Conservation (phyloP, 2,888 invertebrate genomes). For the Ecdyonurus torrentis region DNA sequence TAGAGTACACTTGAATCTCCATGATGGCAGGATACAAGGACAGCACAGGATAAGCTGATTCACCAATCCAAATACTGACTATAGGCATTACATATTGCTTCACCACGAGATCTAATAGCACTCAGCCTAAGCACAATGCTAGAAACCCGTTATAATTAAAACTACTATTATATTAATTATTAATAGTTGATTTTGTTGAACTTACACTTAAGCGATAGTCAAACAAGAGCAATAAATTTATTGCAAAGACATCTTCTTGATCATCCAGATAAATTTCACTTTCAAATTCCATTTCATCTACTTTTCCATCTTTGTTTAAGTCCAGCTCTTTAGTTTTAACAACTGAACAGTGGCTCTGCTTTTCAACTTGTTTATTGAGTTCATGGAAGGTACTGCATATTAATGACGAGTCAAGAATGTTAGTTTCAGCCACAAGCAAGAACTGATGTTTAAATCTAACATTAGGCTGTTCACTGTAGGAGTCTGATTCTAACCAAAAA, state of each 20-base stretch:
- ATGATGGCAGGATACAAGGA: too few species aligned
- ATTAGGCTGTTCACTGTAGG: neutral
- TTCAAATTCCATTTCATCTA: neutral
- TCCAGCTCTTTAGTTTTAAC: neutral
- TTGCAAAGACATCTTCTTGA: neutral
- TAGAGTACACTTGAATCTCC: too few species aligned
- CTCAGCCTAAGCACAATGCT: too few species aligned
- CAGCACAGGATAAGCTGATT: too few species aligned
- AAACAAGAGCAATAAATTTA: neutral
- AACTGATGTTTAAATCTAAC: neutral
- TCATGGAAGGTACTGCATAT: neutral
- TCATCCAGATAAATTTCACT: neutral
- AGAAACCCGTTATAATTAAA: too few species aligned
- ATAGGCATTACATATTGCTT: too few species aligned
- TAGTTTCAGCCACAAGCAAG: neutral
- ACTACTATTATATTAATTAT: neutral
- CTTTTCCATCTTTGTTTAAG: neutral
- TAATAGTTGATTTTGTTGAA: neutral
- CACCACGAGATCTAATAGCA: too few species aligned
- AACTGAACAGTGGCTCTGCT: neutral
- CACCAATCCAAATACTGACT: too few species aligned
- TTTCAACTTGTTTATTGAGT: neutral
- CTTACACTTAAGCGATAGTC: neutral
- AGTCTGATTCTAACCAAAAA: neutral
- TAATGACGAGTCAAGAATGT: neutral